Evolutionary conservation across 2,888 invertebrate genomes (phyloP), one percentile per base, ranked within the genome.

Genomic region (Tipula unca): DNA sequence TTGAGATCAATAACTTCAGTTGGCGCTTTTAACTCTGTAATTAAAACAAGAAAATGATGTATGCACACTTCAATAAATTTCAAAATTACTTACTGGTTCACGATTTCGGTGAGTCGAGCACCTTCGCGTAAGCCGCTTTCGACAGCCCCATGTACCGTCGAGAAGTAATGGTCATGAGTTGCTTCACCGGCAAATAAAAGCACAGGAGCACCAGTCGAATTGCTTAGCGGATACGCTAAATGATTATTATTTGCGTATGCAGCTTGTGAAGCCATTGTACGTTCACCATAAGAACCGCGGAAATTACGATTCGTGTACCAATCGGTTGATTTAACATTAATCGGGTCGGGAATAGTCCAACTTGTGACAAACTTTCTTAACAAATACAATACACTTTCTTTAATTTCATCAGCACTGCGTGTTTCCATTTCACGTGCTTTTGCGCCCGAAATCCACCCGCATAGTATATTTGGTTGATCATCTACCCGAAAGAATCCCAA

Each of bases 41-140:
- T 32, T 32, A 32, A 32, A 32, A 1, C 1, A 32, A 32, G 6
- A 32, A 32, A 32, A 32, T 6, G 5, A 6, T 6, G 32, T 6
- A 32, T 1, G 32, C 0, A 1, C 3, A 3, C 32, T 32, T n/a
- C n/a, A n/a, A n/a, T n/a, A n/a, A 35, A 35, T 35, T 39, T 39
- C 5, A 39, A 39, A 13, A 39, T 35, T 35, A 39, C 6, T 54
- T 20, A 54, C 17, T 54, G 17, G 0, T 54, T 20, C 1, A 54
- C 48, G 48, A 54, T 17, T 20, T 17, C 17, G 17, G 17, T 54
- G 6, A 54, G 48, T 1, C 95, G 91, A n/a, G 94, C 91, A 0
- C 95, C 95, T 89, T 95, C 95, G 42, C 95, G 92, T 89, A 93
- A 93, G 0, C 96, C 96, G 14, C 93, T 92, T 88, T 95, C 95